Conservation (phyloP, 1,140 invertebrate genomes). For the Paramacrobiotus metropolitanus region DNA sequence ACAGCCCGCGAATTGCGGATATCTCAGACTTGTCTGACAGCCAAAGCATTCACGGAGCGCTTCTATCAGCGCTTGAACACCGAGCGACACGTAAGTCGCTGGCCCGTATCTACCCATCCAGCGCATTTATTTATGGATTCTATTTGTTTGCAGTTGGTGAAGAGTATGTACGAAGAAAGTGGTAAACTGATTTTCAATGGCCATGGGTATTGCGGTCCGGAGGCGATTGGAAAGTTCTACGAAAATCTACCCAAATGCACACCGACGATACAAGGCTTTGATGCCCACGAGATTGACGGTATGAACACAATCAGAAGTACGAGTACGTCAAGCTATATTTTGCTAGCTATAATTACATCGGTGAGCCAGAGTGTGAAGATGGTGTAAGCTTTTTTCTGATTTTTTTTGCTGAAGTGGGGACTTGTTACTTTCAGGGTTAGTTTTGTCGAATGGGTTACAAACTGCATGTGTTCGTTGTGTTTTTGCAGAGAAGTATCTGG, state of each 20-base stretch:
- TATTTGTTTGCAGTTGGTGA: background rate
- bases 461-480: too few species aligned
- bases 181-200: background rate
- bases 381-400: background rate
- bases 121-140: too few species aligned
- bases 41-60: background rate
- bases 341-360: too few species aligned
- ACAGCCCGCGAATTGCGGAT: background rate
- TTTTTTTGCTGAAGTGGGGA: background rate
- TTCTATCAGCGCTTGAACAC: background rate
- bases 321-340: too few species aligned
- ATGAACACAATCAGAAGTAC: too few species aligned
- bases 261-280: background rate
- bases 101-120: background rate
- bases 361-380: too few species aligned
- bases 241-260: background rate
- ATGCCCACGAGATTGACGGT: background rate
- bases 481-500: background rate
- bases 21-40: background rate
- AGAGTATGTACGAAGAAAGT: background rate
- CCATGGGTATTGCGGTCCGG: background rate
- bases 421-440: too few species aligned
- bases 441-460: too few species aligned
- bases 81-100: background rate
- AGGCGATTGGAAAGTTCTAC: background rate